Evolutionary conservation across 2,888 invertebrate species (phyloP), one percentile per base, ranked within the genome.

Genomic region (Drosophila formosana): DNA sequence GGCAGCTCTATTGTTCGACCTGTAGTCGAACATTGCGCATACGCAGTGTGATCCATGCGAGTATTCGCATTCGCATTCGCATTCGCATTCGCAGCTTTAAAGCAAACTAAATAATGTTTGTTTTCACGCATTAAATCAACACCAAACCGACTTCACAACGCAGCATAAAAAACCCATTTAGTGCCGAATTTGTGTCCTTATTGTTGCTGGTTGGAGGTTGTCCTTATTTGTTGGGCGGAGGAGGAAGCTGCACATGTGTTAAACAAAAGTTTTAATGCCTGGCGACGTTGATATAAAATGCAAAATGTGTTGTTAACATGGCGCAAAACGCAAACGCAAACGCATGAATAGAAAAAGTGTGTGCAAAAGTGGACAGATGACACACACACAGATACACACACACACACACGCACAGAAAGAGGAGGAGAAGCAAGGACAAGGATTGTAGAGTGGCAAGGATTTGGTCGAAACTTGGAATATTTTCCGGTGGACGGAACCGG

Each of bases 251-350:
- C 62, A 63, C 61, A 68, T 72, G 55, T 75, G 73, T 64, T 67
- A 46, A 72, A 51, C 53, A 58, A 75, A 67, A 75, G 61, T 55
- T 75, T 62, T 72, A 53, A 47, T 64, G 73, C 47, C 63, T 39
- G 62, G 26, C 53, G 57, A 60, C 45, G 49, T 52, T 34, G 43
- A 30, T 49, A 55, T 49, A 55, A 65, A 73, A 73, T 78, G 52
- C 62, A 63, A 69, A 76, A 69, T 69, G 62, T 63, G 55, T 60
- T 69, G 62, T 69, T 58, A 61, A 58, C 60, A 66, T 30, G 37
- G 9, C 23, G 23, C 34, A 49, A 32, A 52, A 46, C 26, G 46
- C 64, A 41, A 39, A 39, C 39, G 6, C 39, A 39, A 9, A 37
- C 37, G 37, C 37, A n/a, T 37, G 37, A 37, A n/a, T 37, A 37